Percentiles rank a stretch among this genome's conserved stretches.
Conservation (phyloP, 2,113 vertebrate species). For the Sturnira hondurensis region DNA sequence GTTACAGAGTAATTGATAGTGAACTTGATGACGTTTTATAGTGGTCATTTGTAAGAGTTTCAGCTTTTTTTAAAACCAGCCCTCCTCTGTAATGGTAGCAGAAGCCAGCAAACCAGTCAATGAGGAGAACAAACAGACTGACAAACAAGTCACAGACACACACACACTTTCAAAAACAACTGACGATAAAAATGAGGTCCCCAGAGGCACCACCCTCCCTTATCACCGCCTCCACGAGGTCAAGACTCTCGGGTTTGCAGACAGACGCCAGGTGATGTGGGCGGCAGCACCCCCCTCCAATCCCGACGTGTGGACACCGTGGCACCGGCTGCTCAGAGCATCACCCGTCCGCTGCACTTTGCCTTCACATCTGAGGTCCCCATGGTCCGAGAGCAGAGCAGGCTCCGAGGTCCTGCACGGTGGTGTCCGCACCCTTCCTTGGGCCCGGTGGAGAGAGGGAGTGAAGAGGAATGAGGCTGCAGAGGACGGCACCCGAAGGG, state of each 20-base stretch:
- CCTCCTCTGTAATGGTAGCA: background rate
- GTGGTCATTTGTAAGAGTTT: background rate
- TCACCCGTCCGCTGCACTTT: background rate
- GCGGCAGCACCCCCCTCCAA: no score
- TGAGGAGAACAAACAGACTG: background rate
- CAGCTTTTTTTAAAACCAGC: background rate
- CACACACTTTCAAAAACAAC: background rate
- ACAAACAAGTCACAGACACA: background rate
- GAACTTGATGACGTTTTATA: background rate
- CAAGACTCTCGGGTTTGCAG: background rate
- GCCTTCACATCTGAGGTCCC: background rate
- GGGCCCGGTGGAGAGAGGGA: background rate
- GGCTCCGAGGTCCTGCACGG: background rate
- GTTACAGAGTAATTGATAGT: background rate
- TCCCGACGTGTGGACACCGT: fast-evolving
- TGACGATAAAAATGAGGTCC: background rate
- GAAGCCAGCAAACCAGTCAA: background rate
- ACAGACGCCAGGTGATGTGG: fast-evolving
- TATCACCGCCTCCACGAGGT: background rate
- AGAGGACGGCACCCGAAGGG: background rate
- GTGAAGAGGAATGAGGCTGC: background rate
- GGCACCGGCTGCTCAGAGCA: background rate
- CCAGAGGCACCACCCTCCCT: no score
- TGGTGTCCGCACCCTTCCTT: background rate
- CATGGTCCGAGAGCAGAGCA: background rate